Percentiles rank a stretch among this genome's conserved stretches.
Evolutionary conservation across 2,797 vertebrate genomes (phyloP).

Genomic region (Antennarius maculatus): DNA sequence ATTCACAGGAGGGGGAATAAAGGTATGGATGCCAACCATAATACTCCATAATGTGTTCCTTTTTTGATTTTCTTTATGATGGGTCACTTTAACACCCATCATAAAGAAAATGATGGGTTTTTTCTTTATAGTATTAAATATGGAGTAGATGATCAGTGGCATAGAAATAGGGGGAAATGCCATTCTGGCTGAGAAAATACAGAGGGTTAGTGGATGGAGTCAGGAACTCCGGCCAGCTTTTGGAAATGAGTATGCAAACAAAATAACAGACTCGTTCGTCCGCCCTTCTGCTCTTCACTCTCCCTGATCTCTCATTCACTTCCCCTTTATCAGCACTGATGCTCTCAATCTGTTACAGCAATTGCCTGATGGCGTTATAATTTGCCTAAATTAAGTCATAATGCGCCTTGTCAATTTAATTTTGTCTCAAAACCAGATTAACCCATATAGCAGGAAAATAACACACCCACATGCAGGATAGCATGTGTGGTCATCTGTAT

Average conservation of each 20-base stretch:
- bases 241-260: slow-evolving; percentile 52
- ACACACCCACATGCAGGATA: slow-evolving; percentile 12
- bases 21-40: slow-evolving; percentile 50
- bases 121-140: slow-evolving; percentile 31
- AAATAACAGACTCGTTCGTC: slow-evolving; percentile 56
- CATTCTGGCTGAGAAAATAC: slow-evolving; percentile 18
- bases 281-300: slow-evolving; percentile 51
- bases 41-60: slow-evolving; percentile 22
- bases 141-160: slow-evolving; percentile 15
- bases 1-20: slow-evolving; percentile 50
- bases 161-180: slow-evolving; percentile 22
- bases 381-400: slow-evolving; percentile 76
- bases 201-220: slow-evolving; percentile 50
- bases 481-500: slow-evolving; percentile 5
- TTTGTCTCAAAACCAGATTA: slow-evolving; percentile 76
- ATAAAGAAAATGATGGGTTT: background rate
- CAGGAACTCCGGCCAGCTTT: slow-evolving; percentile 58
- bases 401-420: slow-evolving; percentile 74
- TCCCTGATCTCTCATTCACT: slow-evolving; percentile 45
- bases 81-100: too few relatives aligned
- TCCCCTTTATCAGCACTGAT: slow-evolving; percentile 58
- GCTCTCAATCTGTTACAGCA: slow-evolving; percentile 76
- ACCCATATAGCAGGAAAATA: slow-evolving; percentile 56
- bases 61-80: slow-evolving; percentile 17
- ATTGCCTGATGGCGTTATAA: slow-evolving; percentile 68